These are phyloP conservation scores for Ectemnius continuus DNA, from an alignment of 2,888 invertebrate species.

Conservation along the genomic window DNA sequence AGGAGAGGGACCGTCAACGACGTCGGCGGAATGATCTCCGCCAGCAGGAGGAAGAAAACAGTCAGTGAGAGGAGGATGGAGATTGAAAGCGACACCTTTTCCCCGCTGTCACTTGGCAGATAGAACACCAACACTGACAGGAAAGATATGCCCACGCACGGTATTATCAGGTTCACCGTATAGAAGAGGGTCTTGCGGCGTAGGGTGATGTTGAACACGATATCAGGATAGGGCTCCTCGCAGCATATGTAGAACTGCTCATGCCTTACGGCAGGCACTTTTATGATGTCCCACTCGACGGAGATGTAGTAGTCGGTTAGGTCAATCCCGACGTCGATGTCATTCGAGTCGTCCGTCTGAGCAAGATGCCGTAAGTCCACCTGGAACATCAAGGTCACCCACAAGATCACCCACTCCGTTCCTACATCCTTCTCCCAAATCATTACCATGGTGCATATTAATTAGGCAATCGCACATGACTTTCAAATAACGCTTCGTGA, in stretches of 20 bases:
- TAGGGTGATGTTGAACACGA: conserved; percentile 97
- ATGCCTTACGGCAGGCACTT: conserved; percentile 92
- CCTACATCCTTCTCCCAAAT: no score
- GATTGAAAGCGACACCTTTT: conserved; percentile 97
- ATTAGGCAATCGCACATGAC: no score
- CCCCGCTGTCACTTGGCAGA: conserved; percentile 97
- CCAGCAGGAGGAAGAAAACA: conserved; percentile 95
- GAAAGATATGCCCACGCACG: conserved; percentile 97
- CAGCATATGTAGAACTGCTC: conserved; percentile 98
- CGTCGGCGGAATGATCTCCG: conserved; percentile 96
- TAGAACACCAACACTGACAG: conserved; percentile 98
- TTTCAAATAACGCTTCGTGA: no score
- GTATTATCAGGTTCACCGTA: conserved; percentile 97
- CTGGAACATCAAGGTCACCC: conserved; percentile 78
- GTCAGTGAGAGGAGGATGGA: conserved; percentile 95
- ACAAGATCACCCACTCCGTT: no score
- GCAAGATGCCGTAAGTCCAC: conserved; percentile 93
- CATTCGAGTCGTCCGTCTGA: conserved; percentile 92
- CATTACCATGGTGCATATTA: no score
- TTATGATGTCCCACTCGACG: conserved; percentile 99
- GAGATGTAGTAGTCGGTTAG: conserved; percentile 96
- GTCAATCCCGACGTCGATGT: conserved; percentile 94
- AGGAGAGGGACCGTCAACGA: conserved; percentile 94
- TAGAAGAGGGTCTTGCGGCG: conserved; percentile 97
- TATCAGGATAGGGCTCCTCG: conserved; percentile 97